Evolutionary conservation across 2,113 vertebrate species (phyloP), one percentile per base, ranked within the genome.

Genomic region (Meleagris gallopavo): DNA sequence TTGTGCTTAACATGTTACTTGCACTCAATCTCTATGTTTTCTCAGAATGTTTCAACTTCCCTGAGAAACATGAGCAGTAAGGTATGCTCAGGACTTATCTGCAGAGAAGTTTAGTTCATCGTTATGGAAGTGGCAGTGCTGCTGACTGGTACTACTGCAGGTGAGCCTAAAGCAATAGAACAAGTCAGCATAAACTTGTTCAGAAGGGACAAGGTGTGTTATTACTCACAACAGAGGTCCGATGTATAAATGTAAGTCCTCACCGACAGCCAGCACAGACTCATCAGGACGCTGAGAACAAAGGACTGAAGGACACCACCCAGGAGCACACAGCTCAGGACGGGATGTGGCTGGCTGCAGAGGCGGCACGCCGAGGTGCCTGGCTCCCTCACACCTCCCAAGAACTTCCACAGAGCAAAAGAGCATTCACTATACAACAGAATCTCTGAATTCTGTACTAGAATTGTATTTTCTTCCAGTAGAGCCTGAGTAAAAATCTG

Each of bases 281-380:
- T n/a, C 18, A 30, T 6, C n/a, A 60, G 85, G 82, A 73, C 27
- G 30, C 19, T 24, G 62, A 60, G 32, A 61, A 55, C 27, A 45
- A 72, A 22, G 0, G 1, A 69, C 21, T 19, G 25, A 50, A 58
- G 40, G n/a, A 0, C 1, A 64, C n/a, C 29, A n/a, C 2, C 40
- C 85, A 36, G 40, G 30, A 48, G 76, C 48, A 79, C 36, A 50
- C 2, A 25, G 67, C 1, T 45, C 45, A 40, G 20, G 80, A 24
- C 64, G 74, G 67, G 50, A 36, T 3, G 20, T 1, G 10, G 41
- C 66, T 50, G 60, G 2, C 64, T 74, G 60, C 71, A 76, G 60
- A 65, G 76, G 62, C 67, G 57, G 54, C 71, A 78, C 55, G 21
- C 43, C 43, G 1, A 40, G 43, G 52, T 1, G 36, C 55, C 27